Evolutionary conservation across 2,888 invertebrate species (phyloP).

Genomic region (Hypena proboscidalis): DNA sequence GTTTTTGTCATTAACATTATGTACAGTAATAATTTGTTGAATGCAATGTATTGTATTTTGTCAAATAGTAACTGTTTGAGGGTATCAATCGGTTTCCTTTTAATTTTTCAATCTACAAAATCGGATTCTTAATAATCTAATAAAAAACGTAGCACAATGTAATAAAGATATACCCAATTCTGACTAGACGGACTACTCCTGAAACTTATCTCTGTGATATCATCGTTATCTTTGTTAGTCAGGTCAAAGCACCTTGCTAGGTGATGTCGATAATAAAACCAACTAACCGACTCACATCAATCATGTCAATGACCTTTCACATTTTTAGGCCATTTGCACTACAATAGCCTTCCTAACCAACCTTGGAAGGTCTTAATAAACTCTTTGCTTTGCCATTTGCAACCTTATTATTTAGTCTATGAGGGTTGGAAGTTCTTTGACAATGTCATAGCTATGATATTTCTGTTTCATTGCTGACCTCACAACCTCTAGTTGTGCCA

Average conservation of each 20-base stretch:
- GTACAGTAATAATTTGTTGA: too few species aligned
- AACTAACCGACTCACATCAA: conserved; percentile 56
- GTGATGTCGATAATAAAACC: conserved; percentile 44
- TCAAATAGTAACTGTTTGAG: too few species aligned
- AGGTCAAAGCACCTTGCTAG: conserved; percentile 49
- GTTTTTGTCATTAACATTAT: too few species aligned
- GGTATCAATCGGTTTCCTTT: too few species aligned
- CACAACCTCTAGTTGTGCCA: conserved; percentile 61
- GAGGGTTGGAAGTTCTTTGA: conserved; percentile 29
- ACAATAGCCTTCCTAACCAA: conserved; percentile 53
- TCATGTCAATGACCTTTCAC: conserved; percentile 65
- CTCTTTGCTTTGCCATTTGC: conserved; percentile 34
- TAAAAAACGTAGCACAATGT: conserved; percentile 20
- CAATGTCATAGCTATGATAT: conserved; percentile 37
- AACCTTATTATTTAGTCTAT: conserved; percentile 34
- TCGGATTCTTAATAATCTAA: background rate
- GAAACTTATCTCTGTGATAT: conserved; percentile 33
- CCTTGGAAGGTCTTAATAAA: conserved; percentile 33
- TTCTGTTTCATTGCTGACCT: conserved; percentile 56
- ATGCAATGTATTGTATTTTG: too few species aligned
- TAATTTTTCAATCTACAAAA: too few species aligned
- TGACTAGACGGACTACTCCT: too few species aligned
- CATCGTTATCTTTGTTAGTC: conserved; percentile 4
- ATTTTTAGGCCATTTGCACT: conserved; percentile 55
- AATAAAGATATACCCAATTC: conserved; percentile 14